Conservation (phyloP, 2,797 vertebrate species). For the Bradypodion pumilum region DNA sequence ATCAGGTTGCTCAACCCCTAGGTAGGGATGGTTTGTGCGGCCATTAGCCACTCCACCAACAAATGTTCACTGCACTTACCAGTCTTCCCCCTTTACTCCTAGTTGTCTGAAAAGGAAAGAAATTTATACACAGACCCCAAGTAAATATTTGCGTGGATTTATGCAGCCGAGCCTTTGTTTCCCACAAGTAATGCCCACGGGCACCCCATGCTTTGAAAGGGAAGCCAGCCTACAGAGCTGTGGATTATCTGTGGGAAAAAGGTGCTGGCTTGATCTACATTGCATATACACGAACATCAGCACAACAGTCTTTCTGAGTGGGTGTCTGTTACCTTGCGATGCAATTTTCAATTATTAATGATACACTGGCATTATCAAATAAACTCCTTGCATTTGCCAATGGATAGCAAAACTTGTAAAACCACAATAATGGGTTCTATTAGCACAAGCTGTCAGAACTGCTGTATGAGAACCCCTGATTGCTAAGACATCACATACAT, state of each 20-base stretch:
- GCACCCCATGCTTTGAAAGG: neutral
- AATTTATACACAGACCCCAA: neutral
- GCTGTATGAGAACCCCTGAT: neutral
- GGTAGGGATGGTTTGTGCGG: too few species aligned
- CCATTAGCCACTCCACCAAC: too few species aligned
- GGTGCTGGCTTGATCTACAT: neutral
- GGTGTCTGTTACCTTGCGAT: neutral
- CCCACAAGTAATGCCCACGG: neutral
- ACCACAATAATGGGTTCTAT: constrained; percentile 64
- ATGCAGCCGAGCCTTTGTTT: neutral
- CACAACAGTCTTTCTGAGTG: neutral
- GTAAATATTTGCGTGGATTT: neutral
- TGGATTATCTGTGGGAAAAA: neutral
- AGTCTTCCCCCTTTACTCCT: too few species aligned
- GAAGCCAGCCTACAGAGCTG: neutral
- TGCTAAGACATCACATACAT: constrained; percentile 18
- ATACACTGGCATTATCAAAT: constrained; percentile 19
- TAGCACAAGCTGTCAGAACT: constrained; percentile 35
- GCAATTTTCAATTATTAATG: neutral
- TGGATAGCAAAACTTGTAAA: constrained; percentile 50
- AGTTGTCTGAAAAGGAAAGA: neutral
- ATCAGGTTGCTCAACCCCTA: too few species aligned
- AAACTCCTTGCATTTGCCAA: constrained; percentile 29
- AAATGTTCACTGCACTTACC: too few species aligned
- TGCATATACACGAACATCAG: rapidly evolving